phyloP scores from a whole-genome alignment of 1,140 invertebrate genomes.

The Lasaia peninsularis region DNA sequence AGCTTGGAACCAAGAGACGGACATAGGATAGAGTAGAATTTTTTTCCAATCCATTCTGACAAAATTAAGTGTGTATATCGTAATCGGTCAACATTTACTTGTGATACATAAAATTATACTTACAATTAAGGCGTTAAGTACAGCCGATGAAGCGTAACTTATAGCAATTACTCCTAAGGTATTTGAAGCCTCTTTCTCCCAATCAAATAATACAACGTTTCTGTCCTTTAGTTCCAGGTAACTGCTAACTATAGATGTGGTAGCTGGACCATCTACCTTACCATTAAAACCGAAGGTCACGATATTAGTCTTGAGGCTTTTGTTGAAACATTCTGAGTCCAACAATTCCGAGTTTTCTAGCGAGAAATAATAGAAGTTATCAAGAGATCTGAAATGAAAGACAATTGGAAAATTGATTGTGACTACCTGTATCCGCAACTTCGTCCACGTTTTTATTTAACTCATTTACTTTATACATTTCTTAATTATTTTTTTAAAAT shows the following conservation, averaged over 20 bases:
- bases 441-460: no score
- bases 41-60: no score
- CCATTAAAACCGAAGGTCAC: slow-evolving; percentile 62
- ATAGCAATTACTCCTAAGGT: slow-evolving; percentile 46
- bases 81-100: no score
- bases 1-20: no score
- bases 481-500: no score
- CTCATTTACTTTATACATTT: no score
- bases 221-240: slow-evolving; percentile 50
- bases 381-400: slow-evolving; percentile 43
- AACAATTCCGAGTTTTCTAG: slow-evolving; percentile 31
- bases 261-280: slow-evolving; percentile 44
- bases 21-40: no score
- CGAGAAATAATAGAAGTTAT: slow-evolving; percentile 34
- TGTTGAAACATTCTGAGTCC: slow-evolving; percentile 41
- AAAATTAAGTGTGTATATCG: no score
- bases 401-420: no score
- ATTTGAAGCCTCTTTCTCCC: slow-evolving; percentile 57
- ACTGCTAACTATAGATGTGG: slow-evolving; percentile 44
- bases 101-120: not conserved
- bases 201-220: slow-evolving; percentile 58
- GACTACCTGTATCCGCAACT: no score
- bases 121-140: slow-evolving; percentile 38
- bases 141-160: slow-evolving; percentile 47
- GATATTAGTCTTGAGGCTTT: slow-evolving; percentile 37